phyloP scores from a whole-genome alignment of 2,888 invertebrate genomes.

The Eupithecia abbreviata region DNA sequence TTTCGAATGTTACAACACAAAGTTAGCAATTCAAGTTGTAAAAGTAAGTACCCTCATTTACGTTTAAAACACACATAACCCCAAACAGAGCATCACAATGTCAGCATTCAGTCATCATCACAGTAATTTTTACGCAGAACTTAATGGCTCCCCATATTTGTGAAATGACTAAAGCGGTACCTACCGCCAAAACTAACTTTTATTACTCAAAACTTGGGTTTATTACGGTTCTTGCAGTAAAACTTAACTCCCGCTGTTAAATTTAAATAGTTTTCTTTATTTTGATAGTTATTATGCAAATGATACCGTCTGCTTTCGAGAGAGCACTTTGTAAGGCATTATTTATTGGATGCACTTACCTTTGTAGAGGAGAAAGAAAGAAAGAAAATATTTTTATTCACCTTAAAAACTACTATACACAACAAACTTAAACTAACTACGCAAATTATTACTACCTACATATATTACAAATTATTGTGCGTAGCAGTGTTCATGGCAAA shows the following conservation, averaged over 20 bases:
- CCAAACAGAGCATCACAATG: constrained; percentile 38
- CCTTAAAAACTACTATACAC: too few species aligned
- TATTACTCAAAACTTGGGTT: constrained; percentile 46
- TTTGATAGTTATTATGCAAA: constrained; percentile 45
- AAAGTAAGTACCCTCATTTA: not conserved
- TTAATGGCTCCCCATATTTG: constrained; percentile 46
- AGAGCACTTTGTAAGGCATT: constrained; percentile 28
- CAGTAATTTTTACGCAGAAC: constrained; percentile 44
- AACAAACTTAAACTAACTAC: too few species aligned
- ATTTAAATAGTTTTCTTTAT: constrained; percentile 47
- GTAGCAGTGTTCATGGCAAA: too few species aligned
- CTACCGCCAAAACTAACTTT: constrained; percentile 38
- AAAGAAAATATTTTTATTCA: too few species aligned
- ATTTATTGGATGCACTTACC: constrained; percentile 7
- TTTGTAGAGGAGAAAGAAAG: too few species aligned
- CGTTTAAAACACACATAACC: not conserved
- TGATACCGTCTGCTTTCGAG: constrained; percentile 33
- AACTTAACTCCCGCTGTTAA: constrained; percentile 44
- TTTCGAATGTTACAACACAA: not conserved
- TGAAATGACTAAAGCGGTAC: constrained; percentile 39
- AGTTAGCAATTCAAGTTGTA: not conserved
- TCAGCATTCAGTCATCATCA: constrained; percentile 39
- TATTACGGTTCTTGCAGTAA: constrained; percentile 44
- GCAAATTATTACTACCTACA: too few species aligned
- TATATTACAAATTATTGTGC: too few species aligned